Base-by-base conservation (phyloP, 2,113 vertebrate genomes). In the Maccullochella peelii region DNA sequence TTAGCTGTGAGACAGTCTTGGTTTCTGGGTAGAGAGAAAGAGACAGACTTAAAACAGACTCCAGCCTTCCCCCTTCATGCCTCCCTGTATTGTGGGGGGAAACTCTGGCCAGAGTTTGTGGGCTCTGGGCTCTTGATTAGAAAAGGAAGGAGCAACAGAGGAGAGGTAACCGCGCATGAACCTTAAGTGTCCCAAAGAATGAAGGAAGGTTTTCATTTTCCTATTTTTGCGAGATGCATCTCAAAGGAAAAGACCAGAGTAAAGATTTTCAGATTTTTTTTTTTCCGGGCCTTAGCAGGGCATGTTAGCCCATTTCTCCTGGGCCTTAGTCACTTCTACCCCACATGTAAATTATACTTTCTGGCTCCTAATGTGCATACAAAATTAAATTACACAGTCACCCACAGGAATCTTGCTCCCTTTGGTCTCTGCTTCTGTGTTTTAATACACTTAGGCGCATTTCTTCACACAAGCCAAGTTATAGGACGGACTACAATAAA, bases 191-290 rank as follows among this genome's bases (percentile, higher is more conserved):
- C 88, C 90, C 82, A 52, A 65, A 80, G 85, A 92, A 82, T 62
- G 68, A 81, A 84, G 91, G 91, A 95, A 92, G 93, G 92, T 91
- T 95, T 93, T 93, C 47, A 95, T 95, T 93, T 91, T 91, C 89
- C 73, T 83, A 66, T 88, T 91, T 89, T 89, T 86, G 65, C 8
- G 11, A 88, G 81, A 63, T 83, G 77, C 62, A 73, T 89, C 89
- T 93, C 76, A 86, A 85, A 92, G 70, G 75, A 73, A 77, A 47
- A 78, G 55, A 75, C 44, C 50, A 27, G 85, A 63, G 84, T 85
- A 80, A 86, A 85, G 86, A 86, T 82, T 89, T 87, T 89, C 58
- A 77, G 61, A 82, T 16, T 81, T 79, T 75, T 80, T 74, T 49
- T 78, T 54, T 66, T 21, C 40, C 2, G 55, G 79, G 55, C 70